Percentiles rank a stretch among this genome's conserved stretches.
phyloP scores from a whole-genome alignment of 2,797 vertebrate genomes.

The Liparis tanakae region DNA sequence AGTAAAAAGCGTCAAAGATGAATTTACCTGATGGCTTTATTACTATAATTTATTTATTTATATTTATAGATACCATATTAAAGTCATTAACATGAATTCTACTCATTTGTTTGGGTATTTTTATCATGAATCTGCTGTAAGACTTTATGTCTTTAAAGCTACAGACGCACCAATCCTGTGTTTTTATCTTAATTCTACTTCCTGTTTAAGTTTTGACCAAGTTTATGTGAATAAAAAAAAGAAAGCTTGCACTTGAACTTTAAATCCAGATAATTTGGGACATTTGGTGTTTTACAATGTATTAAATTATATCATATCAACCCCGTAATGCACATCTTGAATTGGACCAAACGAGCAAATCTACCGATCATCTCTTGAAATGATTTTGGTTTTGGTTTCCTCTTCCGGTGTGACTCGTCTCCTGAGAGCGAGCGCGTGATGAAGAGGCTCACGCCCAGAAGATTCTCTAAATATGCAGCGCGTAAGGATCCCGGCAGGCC shows the following conservation, averaged over 20 bases:
- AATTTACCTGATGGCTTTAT: background rate
- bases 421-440: background rate
- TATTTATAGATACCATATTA: background rate
- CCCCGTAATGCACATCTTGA: background rate
- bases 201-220: no score
- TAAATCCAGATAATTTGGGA: no score
- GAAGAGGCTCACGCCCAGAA: background rate
- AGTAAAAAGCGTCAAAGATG: no score
- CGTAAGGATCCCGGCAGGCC: conserved; percentile 40
- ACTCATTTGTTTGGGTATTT: no score
- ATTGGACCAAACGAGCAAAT: background rate
- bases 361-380: background rate
- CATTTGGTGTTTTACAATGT: no score
- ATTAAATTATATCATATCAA: no score
- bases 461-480: background rate
- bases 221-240: no score
- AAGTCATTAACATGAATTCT: no score
- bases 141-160: background rate
- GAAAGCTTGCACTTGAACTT: no score
- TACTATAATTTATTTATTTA: background rate
- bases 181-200: no score
- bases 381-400: background rate
- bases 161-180: no score
- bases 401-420: background rate
- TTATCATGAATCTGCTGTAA: no score